phyloP scores from a whole-genome alignment of 2,113 vertebrate genomes.

The Fukomys damarensis region DNA sequence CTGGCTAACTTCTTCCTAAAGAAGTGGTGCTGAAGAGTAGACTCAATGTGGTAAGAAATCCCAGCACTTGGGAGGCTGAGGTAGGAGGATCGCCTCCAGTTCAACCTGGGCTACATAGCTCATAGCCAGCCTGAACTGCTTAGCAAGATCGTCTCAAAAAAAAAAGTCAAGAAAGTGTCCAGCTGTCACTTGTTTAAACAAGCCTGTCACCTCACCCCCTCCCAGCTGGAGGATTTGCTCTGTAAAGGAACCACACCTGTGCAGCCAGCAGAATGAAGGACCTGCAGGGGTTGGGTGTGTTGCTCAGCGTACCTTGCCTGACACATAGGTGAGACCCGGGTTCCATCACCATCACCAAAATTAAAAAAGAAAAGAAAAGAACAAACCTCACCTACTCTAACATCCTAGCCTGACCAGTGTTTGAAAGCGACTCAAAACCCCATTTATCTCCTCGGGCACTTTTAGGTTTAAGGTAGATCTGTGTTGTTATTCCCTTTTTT shows the following conservation, averaged over 20 bases:
- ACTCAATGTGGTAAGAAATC: too few species aligned
- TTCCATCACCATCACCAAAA: background rate
- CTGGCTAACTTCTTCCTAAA: too few species aligned
- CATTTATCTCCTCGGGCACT: background rate
- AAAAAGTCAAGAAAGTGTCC: background rate
- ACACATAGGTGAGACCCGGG: background rate
- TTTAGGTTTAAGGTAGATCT: background rate
- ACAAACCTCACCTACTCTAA: background rate
- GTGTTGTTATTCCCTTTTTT: background rate
- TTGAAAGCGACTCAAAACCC: background rate
- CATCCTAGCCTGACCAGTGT: fast-evolving
- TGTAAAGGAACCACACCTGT: background rate
- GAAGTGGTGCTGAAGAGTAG: too few species aligned
- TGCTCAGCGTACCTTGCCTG: background rate
- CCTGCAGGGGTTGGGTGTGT: background rate
- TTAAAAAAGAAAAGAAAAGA: background rate
- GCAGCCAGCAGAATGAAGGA: background rate
- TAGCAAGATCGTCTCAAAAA: too few species aligned
- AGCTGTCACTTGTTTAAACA: constrained; percentile 65
- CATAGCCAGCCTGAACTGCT: too few species aligned
- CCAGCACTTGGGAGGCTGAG: too few species aligned
- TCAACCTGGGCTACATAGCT: too few species aligned
- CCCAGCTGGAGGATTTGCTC: constrained; percentile 30
- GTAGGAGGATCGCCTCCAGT: too few species aligned
- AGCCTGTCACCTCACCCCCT: background rate